phyloP scores from a whole-genome alignment of 2,797 vertebrate species.

The Antennarius maculatus region DNA sequence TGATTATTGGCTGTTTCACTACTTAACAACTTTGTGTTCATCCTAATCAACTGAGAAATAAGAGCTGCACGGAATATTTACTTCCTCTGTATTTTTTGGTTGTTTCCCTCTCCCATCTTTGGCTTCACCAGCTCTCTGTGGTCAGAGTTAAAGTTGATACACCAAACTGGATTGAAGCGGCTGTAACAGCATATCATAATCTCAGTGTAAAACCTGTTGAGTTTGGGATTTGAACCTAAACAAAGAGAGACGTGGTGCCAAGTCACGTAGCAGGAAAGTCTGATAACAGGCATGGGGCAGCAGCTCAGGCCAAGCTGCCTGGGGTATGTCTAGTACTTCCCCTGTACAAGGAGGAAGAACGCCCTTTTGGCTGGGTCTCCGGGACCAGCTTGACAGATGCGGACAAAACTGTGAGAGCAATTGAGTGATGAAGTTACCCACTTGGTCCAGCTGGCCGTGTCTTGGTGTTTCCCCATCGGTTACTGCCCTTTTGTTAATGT shows the following conservation, averaged over 20 bases:
- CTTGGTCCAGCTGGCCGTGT: too few relatives aligned
- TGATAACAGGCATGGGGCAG: constrained; percentile 52
- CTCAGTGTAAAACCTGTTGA: constrained; percentile 25
- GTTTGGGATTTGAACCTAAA: constrained; percentile 42
- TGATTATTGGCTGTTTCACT: constrained; percentile 24
- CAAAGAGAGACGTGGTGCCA: constrained; percentile 52
- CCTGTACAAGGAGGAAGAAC: constrained; percentile 54
- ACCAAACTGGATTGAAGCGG: constrained; percentile 9
- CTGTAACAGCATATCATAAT: constrained; percentile 9
- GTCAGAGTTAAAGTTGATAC: background rate
- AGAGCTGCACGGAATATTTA: constrained; percentile 25
- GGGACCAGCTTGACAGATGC: too few relatives aligned
- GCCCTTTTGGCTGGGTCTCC: constrained; percentile 8
- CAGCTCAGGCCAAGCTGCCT: constrained; percentile 44
- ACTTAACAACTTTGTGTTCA: constrained; percentile 46
- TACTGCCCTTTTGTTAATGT: too few relatives aligned
- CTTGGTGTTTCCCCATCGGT: too few relatives aligned
- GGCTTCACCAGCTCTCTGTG: background rate
- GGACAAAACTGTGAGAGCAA: too few relatives aligned
- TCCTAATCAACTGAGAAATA: constrained; percentile 30
- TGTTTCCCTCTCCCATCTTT: constrained; percentile 30
- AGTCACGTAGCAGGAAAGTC: constrained; percentile 69
- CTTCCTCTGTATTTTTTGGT: constrained; percentile 57
- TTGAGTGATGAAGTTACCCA: too few relatives aligned
- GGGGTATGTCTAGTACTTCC: constrained; percentile 62